Evolutionary conservation across 2,888 invertebrate species (phyloP), one percentile per base, ranked within the genome.

Genomic region (Himalopsyche kuldschensis): DNA sequence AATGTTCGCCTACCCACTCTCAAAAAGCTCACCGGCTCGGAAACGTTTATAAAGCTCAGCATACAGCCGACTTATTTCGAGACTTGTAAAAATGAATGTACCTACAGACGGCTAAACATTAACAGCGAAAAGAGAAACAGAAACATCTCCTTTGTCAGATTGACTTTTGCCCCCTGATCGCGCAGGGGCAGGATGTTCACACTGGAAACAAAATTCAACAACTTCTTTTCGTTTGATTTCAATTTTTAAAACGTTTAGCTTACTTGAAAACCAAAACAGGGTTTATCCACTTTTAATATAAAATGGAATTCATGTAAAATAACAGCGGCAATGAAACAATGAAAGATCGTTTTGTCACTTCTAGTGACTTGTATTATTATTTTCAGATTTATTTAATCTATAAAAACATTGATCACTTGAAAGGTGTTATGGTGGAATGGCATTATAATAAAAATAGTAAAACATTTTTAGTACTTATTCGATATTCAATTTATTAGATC

Each of bases 151-250:
- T 48, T 48, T 48, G 31, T 48, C 55, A 32, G n/a, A 48, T 47
- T 79, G 79, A 79, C 79, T 79, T 48, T 55, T 79, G 79, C 79
- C 79, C 79, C 55, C 79, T 31, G 48, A 47, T 55, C 27, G 55
- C 30, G 17, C 8, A 10, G 55, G 55, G 24, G 17, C 24, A 31
- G 24, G 6, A 27, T 75, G 75, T 75, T 75, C 3, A 75, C 31
- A 30, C 75, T 17, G 27, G 0, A 15, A 20, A 75, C 75, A 6
- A 75, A 30, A 32, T 75, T 20, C 75, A 15, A 20, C 20, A 75
- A 11, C 17, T 17, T 31, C 11, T 20, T 75, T 75, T 75, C 6
- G 55, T 55, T 55, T 3, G n/a, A 20, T 55, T 55, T 55, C 20
- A 55, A 20, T 3, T 55, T 55, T 55, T 24, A 55, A 55, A 55